Conservation (phyloP, 2,888 invertebrate genomes). For the Drosophila sordidapex region DNA sequence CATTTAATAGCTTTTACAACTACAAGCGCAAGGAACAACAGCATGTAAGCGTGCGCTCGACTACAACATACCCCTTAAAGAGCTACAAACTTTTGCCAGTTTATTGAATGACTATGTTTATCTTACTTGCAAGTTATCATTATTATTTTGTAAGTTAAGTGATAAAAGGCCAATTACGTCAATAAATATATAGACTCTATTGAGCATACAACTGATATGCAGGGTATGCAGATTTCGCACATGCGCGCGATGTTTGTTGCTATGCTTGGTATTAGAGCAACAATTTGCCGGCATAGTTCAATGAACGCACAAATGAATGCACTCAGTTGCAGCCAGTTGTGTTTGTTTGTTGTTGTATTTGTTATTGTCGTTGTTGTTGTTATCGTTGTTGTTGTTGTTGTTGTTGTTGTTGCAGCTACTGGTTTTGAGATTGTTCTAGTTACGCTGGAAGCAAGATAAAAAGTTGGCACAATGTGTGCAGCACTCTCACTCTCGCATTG, state of each 20-base stretch:
- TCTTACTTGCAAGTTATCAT: neutral
- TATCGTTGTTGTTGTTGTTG: neutral
- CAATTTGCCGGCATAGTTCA: conserved; percentile 75
- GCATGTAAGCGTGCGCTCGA: neutral
- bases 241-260: conserved; percentile 44
- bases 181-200: neutral
- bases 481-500: conserved; percentile 33
- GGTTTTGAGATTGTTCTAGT: conserved; percentile 48
- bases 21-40: conserved; percentile 25
- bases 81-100: neutral
- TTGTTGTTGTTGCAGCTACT: conserved; percentile 32
- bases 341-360: neutral
- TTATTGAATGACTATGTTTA: neutral
- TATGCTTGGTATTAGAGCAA: conserved; percentile 43
- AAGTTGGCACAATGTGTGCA: conserved; percentile 38
- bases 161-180: neutral
- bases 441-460: conserved; percentile 76
- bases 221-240: conserved; percentile 58
- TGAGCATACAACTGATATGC: neutral
- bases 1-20: conserved; percentile 63
- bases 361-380: neutral
- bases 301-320: conserved; percentile 73
- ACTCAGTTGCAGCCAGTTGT: conserved; percentile 36
- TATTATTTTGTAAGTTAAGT: neutral
- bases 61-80: neutral